A percentile compares a stretch with the other conserved stretches of the same genome.
phyloP scores from a whole-genome alignment of 2,888 invertebrate genomes.

The Trachelus tabidus region DNA sequence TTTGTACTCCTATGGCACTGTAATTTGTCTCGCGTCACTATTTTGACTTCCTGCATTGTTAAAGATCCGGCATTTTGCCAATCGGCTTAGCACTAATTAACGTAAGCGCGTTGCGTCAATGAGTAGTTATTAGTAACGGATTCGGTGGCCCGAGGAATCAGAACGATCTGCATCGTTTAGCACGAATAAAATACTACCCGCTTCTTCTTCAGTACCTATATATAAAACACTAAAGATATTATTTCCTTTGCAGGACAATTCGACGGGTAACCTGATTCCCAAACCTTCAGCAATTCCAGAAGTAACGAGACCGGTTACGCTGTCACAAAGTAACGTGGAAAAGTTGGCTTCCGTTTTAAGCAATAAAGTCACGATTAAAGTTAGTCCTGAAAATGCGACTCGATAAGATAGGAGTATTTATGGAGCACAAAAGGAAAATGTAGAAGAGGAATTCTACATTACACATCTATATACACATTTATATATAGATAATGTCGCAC shows the following conservation, averaged over 20 bases:
- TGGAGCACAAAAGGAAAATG: not conserved
- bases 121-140: not conserved
- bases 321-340: conserved; percentile 52
- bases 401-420: conserved; percentile 47
- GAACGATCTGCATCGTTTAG: too few relatives aligned
- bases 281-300: conserved; percentile 13
- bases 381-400: conserved; percentile 58
- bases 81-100: too few relatives aligned
- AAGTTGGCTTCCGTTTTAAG: conserved; percentile 56
- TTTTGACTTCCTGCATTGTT: too few relatives aligned
- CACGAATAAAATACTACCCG: too few relatives aligned
- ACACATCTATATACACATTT: not conserved
- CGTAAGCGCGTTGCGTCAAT: too few relatives aligned
- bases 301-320: not conserved
- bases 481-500: not conserved
- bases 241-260: conserved; percentile 39
- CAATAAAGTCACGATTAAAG: conserved; percentile 63
- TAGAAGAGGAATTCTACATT: not conserved
- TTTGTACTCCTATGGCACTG: too few relatives aligned
- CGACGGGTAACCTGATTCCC: conserved; percentile 35
- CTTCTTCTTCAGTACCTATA: not conserved
- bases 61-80: too few relatives aligned
- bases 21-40: too few relatives aligned
- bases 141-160: not conserved
- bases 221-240: not conserved